Percentiles rank a stretch among this genome's conserved stretches.
Conservation (phyloP, 2,113 vertebrate genomes). For the Hippolais icterina region DNA sequence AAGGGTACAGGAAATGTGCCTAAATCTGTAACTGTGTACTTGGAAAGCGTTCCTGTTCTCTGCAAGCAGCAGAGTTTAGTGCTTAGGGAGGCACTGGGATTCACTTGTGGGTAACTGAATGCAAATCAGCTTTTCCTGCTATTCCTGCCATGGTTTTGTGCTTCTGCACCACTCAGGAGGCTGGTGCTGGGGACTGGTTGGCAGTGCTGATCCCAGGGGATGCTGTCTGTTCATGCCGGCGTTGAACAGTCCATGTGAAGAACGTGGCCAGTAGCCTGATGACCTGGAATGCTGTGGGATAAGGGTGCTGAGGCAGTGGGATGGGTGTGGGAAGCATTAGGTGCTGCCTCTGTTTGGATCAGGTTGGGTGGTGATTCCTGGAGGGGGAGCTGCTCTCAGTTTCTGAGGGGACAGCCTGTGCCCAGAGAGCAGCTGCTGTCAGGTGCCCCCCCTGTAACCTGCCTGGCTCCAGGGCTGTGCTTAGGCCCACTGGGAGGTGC, state of each 20-base stretch:
- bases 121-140: background rate
- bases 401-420: background rate
- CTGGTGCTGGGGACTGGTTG: background rate
- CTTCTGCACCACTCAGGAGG: background rate
- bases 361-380: background rate
- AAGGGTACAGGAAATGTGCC: background rate
- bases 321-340: background rate
- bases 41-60: background rate
- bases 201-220: background rate
- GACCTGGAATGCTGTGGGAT: background rate
- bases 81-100: background rate
- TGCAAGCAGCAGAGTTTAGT: background rate
- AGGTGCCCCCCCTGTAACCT: background rate
- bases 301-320: background rate
- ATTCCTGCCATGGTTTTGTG: background rate
- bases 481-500: background rate
- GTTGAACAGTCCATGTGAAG: background rate
- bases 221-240: background rate
- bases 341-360: background rate
- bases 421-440: background rate
- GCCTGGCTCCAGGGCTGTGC: background rate
- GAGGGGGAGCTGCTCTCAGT: background rate
- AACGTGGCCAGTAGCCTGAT: background rate
- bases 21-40: background rate
- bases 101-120: background rate